Base-by-base conservation (phyloP, 2,113 vertebrate species). In the Salvelinus fontinalis region DNA sequence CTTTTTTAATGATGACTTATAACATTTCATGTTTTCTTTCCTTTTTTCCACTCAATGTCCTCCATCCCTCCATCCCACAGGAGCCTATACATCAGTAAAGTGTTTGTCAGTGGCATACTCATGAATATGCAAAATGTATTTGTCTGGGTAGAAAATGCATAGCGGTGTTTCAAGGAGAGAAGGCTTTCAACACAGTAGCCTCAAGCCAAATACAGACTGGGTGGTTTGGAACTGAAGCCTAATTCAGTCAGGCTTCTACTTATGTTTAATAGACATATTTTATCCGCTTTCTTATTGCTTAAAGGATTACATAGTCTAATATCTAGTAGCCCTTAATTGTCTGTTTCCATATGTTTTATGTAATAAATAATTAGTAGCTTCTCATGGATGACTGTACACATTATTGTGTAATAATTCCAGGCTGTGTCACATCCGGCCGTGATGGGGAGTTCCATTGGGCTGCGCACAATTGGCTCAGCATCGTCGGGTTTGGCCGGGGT, bases 41-140 rank as follows among this genome's bases (percentile, higher is more conserved):
- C 70, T 78, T 70, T n/a, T 18, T 24, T 67, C 49, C 69, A 74
- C 34, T 71, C 79, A 64, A 60, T 83, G 76, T 88, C 82, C 83
- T 83, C 77, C 69, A 78, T 44, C 39, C 39, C 39, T 11, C 39
- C 39, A 44, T 89, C 85, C 75, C 80, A 78, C 78, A 75, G 79
- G 82, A 87, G 81, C 60, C 70, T 67, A 72, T 76, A 71, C 84
- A 87, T 90, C 86, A 88, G 84, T 89, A 88, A 83, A 76, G 78
- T 57, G 83, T 78, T 79, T 90, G 86, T 84, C 85, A 44, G 39
- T 44, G 9, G 39, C 39, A 54, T 18, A 18, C 83, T 90, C 83
- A 89, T 92, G 82, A 88, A 91, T 93, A 91, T 91, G 88, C 75
- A 88, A 88, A 88, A 91, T 86, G 65, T 75, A 1, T 85, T 85